These are phyloP conservation scores for Drosophila quadrilineata DNA, from an alignment of 1,140 invertebrate genomes.

Conservation along the genomic window DNA sequence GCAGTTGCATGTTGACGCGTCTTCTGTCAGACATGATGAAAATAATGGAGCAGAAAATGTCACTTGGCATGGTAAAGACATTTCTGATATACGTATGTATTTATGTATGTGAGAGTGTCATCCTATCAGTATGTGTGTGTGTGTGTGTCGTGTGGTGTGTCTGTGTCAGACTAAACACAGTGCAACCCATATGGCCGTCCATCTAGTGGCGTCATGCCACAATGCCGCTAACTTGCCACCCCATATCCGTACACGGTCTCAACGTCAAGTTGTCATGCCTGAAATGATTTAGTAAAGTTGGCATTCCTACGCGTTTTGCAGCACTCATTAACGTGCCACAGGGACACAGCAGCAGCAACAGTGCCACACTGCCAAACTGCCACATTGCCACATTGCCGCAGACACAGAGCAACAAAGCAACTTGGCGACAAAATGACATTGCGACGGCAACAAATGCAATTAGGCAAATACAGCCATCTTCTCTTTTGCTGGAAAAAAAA, in stretches of 20 bases:
- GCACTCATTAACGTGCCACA: slow-evolving; percentile 58
- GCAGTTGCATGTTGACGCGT: slow-evolving; percentile 75
- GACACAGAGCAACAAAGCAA: too few relatives aligned
- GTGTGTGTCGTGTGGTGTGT: slow-evolving; percentile 13
- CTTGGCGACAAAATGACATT: neutral
- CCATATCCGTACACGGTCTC: slow-evolving; percentile 1
- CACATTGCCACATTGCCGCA: too few relatives aligned
- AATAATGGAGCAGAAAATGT: slow-evolving; percentile 80
- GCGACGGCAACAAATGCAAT: slow-evolving; percentile 34
- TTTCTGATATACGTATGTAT: slow-evolving; percentile 7
- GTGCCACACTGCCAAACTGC: too few relatives aligned
- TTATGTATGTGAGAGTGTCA: slow-evolving; percentile 6
- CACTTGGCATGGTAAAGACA: slow-evolving; percentile 65
- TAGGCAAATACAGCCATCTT: slow-evolving; percentile 4
- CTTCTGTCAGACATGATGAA: slow-evolving; percentile 79
- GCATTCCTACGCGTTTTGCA: slow-evolving; percentile 56
- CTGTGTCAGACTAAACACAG: too few relatives aligned
- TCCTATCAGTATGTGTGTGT: slow-evolving; percentile 25
- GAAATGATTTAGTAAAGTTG: slow-evolving; percentile 70
- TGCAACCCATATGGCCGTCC: too few relatives aligned
- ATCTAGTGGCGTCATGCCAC: neutral
- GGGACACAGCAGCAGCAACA: slow-evolving; percentile 17
- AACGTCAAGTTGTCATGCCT: slow-evolving; percentile 60
- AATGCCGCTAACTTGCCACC: slow-evolving; percentile 1
- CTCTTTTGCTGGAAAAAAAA: neutral